Conservation (phyloP, 2,113 vertebrate species). For the Abramis brama region DNA sequence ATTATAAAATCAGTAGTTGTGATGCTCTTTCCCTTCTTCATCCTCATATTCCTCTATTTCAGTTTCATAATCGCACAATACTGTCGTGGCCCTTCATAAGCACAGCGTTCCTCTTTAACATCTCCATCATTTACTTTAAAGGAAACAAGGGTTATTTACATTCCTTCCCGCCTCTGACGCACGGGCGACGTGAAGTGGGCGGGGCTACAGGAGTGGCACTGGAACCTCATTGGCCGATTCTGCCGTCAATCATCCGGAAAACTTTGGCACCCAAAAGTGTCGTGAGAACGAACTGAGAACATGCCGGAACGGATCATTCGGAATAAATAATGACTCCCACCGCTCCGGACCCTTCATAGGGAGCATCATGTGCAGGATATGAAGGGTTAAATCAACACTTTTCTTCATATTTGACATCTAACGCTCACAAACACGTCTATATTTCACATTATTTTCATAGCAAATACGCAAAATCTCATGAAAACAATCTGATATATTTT, state of each 20-base stretch:
- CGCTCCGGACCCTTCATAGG: background rate
- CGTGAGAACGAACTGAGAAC: no score
- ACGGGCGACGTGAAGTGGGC: background rate
- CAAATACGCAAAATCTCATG: background rate
- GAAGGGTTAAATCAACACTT: background rate
- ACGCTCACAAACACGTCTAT: background rate
- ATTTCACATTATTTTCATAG: background rate
- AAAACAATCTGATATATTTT: no score
- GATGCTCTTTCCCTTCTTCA: conserved; percentile 51
- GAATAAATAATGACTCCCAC: background rate
- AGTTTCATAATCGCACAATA: background rate
- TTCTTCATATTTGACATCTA: background rate
- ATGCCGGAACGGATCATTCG: background rate
- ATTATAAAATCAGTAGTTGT: conserved; percentile 82
- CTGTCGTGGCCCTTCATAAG: no score
- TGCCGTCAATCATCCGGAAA: background rate
- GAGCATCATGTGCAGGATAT: background rate
- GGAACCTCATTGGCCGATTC: conserved; percentile 13
- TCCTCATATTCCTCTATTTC: conserved; percentile 9
- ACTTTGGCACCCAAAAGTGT: conserved; percentile 13
- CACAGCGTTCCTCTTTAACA: no score
- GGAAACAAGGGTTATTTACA: background rate
- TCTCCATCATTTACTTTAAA: background rate
- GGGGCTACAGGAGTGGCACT: background rate
- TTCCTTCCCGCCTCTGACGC: background rate